A percentile compares a stretch with the other conserved stretches of the same genome.
phyloP scores from a whole-genome alignment of 2,113 vertebrate genomes.

The Coracopsis vasa region DNA sequence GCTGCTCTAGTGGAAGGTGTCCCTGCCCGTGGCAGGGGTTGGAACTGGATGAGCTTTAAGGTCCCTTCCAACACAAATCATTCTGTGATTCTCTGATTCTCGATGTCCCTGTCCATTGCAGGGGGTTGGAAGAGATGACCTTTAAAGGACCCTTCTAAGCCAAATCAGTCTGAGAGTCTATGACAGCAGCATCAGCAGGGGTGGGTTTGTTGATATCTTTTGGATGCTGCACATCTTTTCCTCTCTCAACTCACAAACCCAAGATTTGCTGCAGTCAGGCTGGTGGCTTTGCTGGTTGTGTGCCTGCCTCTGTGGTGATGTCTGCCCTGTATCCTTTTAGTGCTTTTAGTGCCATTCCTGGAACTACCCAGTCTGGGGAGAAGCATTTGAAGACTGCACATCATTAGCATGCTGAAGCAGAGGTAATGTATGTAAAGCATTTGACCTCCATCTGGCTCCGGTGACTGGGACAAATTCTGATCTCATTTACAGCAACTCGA shows the following conservation, averaged over 20 bases:
- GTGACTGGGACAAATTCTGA: not conserved
- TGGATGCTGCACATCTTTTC: not conserved
- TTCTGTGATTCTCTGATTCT: not conserved
- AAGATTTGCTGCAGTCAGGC: not conserved
- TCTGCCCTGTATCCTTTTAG: not conserved
- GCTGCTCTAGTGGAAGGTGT: not conserved
- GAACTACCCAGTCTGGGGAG: not conserved
- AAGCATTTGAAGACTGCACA: not conserved
- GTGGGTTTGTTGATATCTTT: not conserved
- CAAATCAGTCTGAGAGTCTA: rapidly evolving
- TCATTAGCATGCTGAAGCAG: not conserved
- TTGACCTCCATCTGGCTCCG: not conserved
- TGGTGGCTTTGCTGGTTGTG: rapidly evolving
- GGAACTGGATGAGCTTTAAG: not conserved
- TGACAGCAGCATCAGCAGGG: too few relatives aligned
- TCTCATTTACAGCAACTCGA: not conserved
- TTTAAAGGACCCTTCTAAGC: not conserved
- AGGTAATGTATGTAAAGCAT: not conserved
- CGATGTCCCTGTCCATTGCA: not conserved
- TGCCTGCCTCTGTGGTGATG: not conserved
- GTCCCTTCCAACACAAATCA: not conserved
- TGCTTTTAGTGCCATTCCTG: conserved; percentile 21
- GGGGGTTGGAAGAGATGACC: not conserved
- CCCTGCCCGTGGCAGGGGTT: not conserved
- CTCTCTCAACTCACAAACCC: not conserved